Evolutionary conservation across 1,140 invertebrate species (phyloP).

Genomic region (Aphelenchoides fujianensis): DNA sequence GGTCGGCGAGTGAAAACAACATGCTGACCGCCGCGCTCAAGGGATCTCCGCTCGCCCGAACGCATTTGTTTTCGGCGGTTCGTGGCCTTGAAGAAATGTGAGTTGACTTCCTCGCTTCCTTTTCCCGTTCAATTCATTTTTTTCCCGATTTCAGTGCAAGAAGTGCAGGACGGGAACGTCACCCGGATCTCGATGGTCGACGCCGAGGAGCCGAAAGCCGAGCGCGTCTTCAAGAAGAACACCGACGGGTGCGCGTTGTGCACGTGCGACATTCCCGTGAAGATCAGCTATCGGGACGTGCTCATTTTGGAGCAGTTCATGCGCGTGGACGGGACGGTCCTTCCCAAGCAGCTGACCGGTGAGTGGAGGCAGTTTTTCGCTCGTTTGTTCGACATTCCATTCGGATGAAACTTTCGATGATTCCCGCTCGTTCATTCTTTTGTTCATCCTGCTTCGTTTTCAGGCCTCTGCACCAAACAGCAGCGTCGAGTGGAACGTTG

Average conservation of each 20-base stretch:
- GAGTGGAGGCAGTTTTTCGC: conserved; percentile 23
- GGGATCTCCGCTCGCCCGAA: background rate
- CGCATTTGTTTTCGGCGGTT: background rate
- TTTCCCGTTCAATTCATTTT: too few relatives aligned
- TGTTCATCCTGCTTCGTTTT: background rate
- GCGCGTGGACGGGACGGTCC: conserved; percentile 60
- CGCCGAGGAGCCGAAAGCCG: conserved; percentile 26
- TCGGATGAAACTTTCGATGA: conserved; percentile 2
- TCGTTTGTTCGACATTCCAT: background rate
- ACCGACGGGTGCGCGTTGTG: conserved; percentile 44
- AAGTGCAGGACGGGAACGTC: conserved; percentile 45
- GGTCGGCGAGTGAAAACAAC: background rate
- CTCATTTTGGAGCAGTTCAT: conserved; percentile 61
- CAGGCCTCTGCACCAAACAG: conserved; percentile 55
- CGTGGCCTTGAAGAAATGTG: background rate
- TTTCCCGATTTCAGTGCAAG: conserved; percentile 48
- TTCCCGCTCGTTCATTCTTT: background rate
- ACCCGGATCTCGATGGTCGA: conserved; percentile 46
- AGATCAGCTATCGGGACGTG: conserved; percentile 53
- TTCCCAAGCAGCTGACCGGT: conserved; percentile 58
- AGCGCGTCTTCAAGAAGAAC: conserved; percentile 29
- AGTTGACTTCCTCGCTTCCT: too few relatives aligned
- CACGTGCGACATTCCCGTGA: conserved; percentile 51
- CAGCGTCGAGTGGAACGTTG: conserved; percentile 57
- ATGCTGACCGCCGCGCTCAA: background rate